These are phyloP conservation scores for Hapalemur alaotrensis DNA, from an alignment of 2,797 vertebrate species.

Conservation along the genomic window DNA sequence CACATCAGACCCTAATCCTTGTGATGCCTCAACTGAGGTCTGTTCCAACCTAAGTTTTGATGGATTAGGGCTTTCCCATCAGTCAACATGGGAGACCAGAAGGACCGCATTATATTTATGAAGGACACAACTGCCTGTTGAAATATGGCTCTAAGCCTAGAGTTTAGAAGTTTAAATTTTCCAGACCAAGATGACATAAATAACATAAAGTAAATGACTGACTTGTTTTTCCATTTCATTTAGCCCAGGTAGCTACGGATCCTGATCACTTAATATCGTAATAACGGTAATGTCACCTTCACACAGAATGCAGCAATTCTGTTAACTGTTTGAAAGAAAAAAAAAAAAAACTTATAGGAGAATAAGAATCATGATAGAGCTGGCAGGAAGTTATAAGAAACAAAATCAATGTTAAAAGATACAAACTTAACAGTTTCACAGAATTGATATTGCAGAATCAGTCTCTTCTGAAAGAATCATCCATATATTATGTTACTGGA, in stretches of 20 bases:
- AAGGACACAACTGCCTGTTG: neutral
- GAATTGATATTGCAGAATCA: neutral
- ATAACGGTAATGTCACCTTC: slow-evolving; percentile 21
- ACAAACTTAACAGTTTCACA: neutral
- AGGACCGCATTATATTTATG: neutral
- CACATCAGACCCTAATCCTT: neutral
- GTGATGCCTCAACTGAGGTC: neutral
- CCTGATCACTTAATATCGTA: neutral
- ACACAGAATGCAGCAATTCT: neutral
- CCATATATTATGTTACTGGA: neutral
- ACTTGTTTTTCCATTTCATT: neutral
- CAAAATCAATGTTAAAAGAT: neutral
- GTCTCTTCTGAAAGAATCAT: neutral
- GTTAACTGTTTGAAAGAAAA: neutral
- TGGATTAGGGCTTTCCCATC: neutral
- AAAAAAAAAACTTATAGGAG: neutral
- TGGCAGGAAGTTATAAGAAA: neutral
- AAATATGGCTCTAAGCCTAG: neutral
- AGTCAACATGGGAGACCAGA: neutral
- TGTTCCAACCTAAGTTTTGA: neutral
- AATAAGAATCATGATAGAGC: neutral
- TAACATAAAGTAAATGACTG: neutral
- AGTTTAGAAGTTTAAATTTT: neutral
- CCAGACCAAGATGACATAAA: neutral
- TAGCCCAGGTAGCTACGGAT: neutral